Evolutionary conservation across 2,797 vertebrate genomes (phyloP).

Genomic region (Micropoecilia bifurca): DNA sequence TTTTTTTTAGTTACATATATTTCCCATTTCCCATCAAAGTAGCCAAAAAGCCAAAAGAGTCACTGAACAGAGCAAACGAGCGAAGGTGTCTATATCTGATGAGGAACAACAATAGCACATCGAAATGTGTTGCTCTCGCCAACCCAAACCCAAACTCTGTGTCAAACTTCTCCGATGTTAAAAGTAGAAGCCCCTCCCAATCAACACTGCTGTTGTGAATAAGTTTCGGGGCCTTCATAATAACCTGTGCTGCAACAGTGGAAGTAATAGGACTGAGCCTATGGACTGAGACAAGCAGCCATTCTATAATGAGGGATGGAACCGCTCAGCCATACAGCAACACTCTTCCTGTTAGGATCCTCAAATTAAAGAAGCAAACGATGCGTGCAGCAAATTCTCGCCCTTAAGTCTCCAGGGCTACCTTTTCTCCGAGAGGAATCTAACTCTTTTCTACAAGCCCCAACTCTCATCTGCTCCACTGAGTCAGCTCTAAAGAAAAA

Average conservation of each 20-base stretch:
- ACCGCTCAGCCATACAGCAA: constrained; percentile 72
- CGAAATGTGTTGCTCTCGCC: background rate
- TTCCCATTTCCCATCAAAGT: constrained; percentile 61
- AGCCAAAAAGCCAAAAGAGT: constrained; percentile 67
- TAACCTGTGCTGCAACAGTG: constrained; percentile 75
- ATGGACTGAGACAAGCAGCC: constrained; percentile 79
- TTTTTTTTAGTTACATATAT: background rate
- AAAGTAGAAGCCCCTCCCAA: constrained; percentile 36
- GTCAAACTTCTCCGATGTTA: constrained; percentile 37
- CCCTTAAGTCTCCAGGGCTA: constrained; percentile 74
- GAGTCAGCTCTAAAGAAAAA: constrained; percentile 42
- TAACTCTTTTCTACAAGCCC: constrained; percentile 60
- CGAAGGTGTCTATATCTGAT: constrained; percentile 41
- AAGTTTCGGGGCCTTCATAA: constrained; percentile 74
- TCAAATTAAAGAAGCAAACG: constrained; percentile 83
- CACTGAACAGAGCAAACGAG: constrained; percentile 13
- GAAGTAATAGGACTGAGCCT: constrained; percentile 76
- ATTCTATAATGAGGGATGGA: constrained; percentile 84
- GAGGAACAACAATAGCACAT: constrained; percentile 46
- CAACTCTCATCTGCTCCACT: constrained; percentile 67
- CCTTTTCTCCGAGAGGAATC: constrained; percentile 67
- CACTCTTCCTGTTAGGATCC: constrained; percentile 77
- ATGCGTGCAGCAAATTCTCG: constrained; percentile 75
- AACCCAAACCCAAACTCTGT: constrained; percentile 13
- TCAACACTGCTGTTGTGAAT: constrained; percentile 56